phyloP scores from a whole-genome alignment of 2,113 vertebrate genomes.

The Ia io region DNA sequence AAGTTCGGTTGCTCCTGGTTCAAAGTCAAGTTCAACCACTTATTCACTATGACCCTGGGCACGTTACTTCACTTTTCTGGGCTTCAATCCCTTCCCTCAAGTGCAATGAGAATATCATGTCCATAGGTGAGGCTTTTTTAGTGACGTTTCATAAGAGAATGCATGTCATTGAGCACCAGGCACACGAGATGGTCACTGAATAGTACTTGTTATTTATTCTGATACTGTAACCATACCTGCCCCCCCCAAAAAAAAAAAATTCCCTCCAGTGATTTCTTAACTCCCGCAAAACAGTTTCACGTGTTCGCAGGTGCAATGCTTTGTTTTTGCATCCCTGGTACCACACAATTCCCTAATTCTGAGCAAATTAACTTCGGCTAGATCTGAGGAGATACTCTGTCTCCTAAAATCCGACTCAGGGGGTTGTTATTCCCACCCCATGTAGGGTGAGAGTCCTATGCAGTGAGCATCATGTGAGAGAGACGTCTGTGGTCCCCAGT shows the following conservation, averaged over 20 bases:
- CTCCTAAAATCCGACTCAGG: conserved; percentile 60
- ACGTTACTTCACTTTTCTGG: neutral
- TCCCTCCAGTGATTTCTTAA: neutral
- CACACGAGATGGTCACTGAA: neutral
- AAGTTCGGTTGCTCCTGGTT: neutral
- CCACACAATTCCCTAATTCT: conserved; percentile 5
- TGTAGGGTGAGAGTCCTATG: conserved; percentile 53
- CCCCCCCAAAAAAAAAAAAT: neutral
- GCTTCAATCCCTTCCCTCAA: neutral
- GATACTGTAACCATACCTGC: neutral
- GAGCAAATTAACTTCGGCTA: conserved; percentile 50
- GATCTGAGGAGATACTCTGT: neutral
- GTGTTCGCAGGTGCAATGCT: neutral
- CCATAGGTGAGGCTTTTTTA: neutral
- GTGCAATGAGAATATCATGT: neutral
- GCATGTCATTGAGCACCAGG: neutral
- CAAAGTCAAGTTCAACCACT: neutral
- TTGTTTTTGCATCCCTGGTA: neutral
- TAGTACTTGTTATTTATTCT: neutral
- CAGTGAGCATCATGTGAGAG: conserved; percentile 42
- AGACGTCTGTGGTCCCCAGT: conserved; percentile 60
- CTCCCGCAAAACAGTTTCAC: neutral
- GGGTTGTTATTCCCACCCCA: conserved; percentile 51
- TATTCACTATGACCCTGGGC: neutral
- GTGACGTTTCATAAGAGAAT: neutral